These are phyloP conservation scores for Semotilus atromaculatus DNA, from an alignment of 2,797 vertebrate genomes.

Conservation along the genomic window DNA sequence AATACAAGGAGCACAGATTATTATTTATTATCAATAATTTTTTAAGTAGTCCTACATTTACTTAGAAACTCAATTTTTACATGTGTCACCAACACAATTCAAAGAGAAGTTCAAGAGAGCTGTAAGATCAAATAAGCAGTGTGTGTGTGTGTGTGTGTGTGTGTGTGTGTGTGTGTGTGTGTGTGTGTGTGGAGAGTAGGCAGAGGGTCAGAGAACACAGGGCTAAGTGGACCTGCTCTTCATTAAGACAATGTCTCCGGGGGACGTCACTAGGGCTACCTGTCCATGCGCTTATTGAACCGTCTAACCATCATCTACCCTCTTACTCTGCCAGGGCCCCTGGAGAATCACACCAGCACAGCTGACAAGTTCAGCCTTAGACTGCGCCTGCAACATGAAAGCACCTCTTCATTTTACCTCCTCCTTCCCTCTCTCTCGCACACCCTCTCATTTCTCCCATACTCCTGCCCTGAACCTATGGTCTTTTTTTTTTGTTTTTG, in stretches of 20 bases:
- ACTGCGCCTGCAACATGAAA: slow-evolving; percentile 83
- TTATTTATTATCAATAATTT: neutral
- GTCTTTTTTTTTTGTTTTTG: neutral
- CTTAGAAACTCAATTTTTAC: slow-evolving; percentile 22
- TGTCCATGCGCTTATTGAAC: slow-evolving; percentile 95
- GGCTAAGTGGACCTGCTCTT: slow-evolving; percentile 95
- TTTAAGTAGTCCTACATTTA: slow-evolving; percentile 64
- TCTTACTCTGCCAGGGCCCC: slow-evolving; percentile 79
- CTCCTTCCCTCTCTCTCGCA: slow-evolving; percentile 10
- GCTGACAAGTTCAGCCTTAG: slow-evolving; percentile 83
- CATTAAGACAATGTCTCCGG: slow-evolving; percentile 90
- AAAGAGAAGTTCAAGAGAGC: slow-evolving; percentile 73
- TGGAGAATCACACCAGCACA: slow-evolving; percentile 79
- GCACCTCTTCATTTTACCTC: slow-evolving; percentile 71
- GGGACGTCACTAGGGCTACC: slow-evolving; percentile 90
- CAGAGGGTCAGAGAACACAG: slow-evolving; percentile 84
- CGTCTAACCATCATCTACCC: slow-evolving; percentile 84
- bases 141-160: slow-evolving; percentile 60
- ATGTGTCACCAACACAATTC: neutral
- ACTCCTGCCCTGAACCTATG: slow-evolving; percentile 8
- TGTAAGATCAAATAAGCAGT: slow-evolving; percentile 85
- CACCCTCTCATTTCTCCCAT: slow-evolving; percentile 1
- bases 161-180: slow-evolving; percentile 64
- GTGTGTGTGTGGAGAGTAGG: slow-evolving; percentile 63
- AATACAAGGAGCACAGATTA: neutral